Percentiles rank a stretch among this genome's conserved stretches.
Evolutionary conservation across 2,113 vertebrate species (phyloP).

Genomic region (Chrysochloris asiatica): DNA sequence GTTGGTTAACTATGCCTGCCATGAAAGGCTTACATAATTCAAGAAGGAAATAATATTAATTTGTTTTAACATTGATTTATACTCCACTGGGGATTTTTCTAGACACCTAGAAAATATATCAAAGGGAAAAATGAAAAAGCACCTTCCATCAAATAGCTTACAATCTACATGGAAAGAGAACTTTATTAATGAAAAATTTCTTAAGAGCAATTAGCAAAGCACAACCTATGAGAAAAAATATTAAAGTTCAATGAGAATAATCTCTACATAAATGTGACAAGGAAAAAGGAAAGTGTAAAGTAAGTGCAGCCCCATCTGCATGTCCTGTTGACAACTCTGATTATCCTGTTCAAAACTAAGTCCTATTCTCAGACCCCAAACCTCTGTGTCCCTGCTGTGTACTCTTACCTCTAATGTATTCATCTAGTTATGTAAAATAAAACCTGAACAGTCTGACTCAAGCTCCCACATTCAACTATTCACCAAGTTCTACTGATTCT

Average conservation of each 20-base stretch:
- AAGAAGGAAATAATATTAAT: no score
- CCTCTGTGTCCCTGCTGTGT: neutral
- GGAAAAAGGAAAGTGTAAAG: no score
- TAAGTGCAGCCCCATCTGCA: neutral
- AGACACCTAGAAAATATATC: no score
- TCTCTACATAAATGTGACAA: no score
- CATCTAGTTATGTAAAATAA: neutral
- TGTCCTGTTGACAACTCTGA: neutral
- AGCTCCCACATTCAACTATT: neutral
- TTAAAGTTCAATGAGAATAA: no score
- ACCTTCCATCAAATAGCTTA: neutral
- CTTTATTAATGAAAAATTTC: neutral
- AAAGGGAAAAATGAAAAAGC: neutral
- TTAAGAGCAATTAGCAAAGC: neutral
- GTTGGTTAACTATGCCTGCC: no score
- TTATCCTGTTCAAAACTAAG: neutral
- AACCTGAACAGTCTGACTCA: neutral
- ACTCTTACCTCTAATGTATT: neutral
- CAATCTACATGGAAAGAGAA: conserved; percentile 1
- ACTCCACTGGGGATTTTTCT: no score
- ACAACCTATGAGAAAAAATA: neutral
- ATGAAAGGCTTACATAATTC: no score
- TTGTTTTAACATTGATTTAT: no score
- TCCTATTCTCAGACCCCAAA: neutral
- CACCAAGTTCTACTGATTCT: neutral